A percentile compares a stretch with the other conserved stretches of the same genome.
These are phyloP conservation scores for Macrosiphum euphorbiae DNA, from an alignment of 2,888 invertebrate species.

Conservation along the genomic window DNA sequence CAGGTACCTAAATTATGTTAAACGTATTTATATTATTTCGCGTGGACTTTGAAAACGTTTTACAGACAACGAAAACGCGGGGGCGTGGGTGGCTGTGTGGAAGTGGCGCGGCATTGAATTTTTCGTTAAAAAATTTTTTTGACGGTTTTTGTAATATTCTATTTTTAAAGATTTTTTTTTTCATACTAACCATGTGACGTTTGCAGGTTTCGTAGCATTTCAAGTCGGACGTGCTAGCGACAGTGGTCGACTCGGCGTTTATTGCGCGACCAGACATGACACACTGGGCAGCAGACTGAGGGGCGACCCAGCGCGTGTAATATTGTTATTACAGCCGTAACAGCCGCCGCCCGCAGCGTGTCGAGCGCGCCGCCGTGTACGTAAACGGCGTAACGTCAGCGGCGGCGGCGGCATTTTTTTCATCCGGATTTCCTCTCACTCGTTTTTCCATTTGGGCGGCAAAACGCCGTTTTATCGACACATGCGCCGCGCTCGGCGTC, in stretches of 20 bases:
- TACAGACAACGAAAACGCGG: not conserved
- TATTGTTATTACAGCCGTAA: constrained; percentile 40
- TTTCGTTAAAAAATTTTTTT: not conserved
- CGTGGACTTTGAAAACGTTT: not conserved
- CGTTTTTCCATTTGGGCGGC: constrained; percentile 65
- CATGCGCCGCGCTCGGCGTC: constrained; percentile 46
- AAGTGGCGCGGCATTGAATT: not conserved
- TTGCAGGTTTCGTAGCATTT: constrained; percentile 58
- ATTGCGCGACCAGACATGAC: constrained; percentile 68
- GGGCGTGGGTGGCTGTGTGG: not conserved
- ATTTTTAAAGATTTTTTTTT: not conserved
- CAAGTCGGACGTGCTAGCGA: constrained; percentile 40
- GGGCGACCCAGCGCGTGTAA: constrained; percentile 65
- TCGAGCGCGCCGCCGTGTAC: not conserved
- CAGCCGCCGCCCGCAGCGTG: constrained; percentile 59
- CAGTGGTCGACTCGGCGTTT: constrained; percentile 40
- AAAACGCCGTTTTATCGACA: constrained; percentile 49
- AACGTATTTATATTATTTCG: not conserved
- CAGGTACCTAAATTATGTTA: not conserved
- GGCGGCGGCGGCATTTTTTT: constrained; percentile 47
- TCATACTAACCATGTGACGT: constrained; percentile 54
- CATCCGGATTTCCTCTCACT: constrained; percentile 37
- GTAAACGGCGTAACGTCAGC: not conserved
- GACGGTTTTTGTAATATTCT: not conserved
- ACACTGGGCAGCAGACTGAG: constrained; percentile 66